Evolutionary conservation across 2,113 vertebrate genomes (phyloP), one percentile per base, ranked within the genome.

Genomic region (Grammomys dolichurus): DNA sequence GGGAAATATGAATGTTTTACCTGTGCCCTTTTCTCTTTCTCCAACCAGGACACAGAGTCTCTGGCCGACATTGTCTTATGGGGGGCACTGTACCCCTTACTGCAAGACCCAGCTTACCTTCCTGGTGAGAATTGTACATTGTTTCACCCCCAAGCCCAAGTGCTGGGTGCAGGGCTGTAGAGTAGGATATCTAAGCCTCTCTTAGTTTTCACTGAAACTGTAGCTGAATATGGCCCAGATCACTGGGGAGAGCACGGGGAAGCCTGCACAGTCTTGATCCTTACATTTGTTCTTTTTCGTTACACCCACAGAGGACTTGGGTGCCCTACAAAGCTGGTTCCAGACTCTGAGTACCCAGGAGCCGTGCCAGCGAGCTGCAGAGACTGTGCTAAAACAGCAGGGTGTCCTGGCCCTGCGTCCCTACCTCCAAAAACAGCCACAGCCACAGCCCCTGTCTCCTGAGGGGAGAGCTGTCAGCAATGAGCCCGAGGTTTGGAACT

Each of bases 51-150:
- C 51, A 93, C 92, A 0, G 82, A 98, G 77, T 98, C 99, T 20
- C 97, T 99, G 63, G 99, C 99, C 60, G 99, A 99, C 87, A 96
- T 99, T 95, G 99, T 99, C 84, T 97, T 99, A 87, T 99, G 99
- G 99, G 99, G 98, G 5, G 98, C 99, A 0, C 96, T 99, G 1
- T 99, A 98, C 75, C 99, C 99, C 0, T 43, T 99, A 88, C 97
- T 99, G 7, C 98, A 96, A 48, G 98, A 99, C 48, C 95, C 98
- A 3, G 80, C 95, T 78, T 97, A 95, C 80, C 65, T 98, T 8
- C 98, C 98, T 76, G 97, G 98, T 99, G 91, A 98, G 97, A 76
- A 89, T 0, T 81, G 13, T 90, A 28, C 19, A 26, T 76, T 16
- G 46, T 31, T 76, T 81, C 36, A 70, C 7, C 40, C 36, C 26